These are phyloP conservation scores for Chaetodon trifascialis DNA, from an alignment of 2,113 vertebrate genomes.

Conservation along the genomic window DNA sequence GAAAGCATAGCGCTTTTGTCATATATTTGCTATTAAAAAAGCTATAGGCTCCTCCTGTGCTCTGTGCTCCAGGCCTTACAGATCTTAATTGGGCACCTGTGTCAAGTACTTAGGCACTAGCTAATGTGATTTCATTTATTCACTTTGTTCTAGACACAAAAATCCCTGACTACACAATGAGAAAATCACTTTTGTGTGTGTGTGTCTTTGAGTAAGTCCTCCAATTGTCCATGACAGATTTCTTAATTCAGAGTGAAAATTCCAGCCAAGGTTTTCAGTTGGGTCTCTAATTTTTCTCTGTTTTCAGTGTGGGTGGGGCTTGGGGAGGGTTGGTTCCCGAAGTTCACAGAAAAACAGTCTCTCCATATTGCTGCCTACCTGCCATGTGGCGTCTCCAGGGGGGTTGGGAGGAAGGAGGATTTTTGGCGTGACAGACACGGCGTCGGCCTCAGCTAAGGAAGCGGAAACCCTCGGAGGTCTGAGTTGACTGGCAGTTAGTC, in stretches of 20 bases:
- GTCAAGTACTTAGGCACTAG: conserved; percentile 46
- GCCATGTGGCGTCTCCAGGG: conserved; percentile 46
- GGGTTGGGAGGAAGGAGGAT: not conserved
- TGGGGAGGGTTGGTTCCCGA: not conserved
- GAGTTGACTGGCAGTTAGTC: conserved; percentile 70
- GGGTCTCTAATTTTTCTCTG: conserved; percentile 42
- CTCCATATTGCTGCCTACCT: conserved; percentile 42
- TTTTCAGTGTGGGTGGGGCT: not conserved
- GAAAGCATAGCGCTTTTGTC: conserved; percentile 35
- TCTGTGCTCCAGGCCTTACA: conserved; percentile 19
- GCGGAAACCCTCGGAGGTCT: conserved; percentile 71
- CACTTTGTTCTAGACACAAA: conserved; percentile 50
- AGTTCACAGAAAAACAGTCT: conserved; percentile 12
- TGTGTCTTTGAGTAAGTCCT: conserved; percentile 38
- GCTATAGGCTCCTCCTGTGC: conserved; percentile 32
- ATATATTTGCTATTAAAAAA: conserved; percentile 57
- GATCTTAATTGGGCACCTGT: conserved; percentile 58
- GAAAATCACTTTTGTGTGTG: conserved; percentile 12
- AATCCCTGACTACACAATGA: conserved; percentile 10
- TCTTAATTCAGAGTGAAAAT: conserved; percentile 42
- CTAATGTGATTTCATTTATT: conserved; percentile 61
- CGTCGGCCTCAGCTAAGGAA: conserved; percentile 55
- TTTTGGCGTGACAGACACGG: conserved; percentile 58
- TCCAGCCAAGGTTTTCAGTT: conserved; percentile 39
- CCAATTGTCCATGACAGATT: conserved; percentile 27